These are phyloP conservation scores for Romanogobio albipinnatus DNA, from an alignment of 2,113 vertebrate species.

Conservation along the genomic window DNA sequence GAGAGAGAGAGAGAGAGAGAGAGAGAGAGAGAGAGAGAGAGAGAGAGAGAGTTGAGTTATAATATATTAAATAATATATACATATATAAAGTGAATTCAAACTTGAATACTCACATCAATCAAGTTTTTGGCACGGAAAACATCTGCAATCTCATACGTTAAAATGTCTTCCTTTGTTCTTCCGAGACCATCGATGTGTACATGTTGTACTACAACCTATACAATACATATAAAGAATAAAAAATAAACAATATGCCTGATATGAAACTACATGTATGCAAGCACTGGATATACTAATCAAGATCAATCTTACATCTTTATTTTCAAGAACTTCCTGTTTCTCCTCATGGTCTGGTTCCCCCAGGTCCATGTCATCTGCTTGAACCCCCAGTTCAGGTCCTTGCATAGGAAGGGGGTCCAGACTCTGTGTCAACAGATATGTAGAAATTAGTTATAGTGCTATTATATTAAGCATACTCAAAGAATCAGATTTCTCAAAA, in stretches of 20 bases:
- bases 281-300: neutral
- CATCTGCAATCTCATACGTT: slow-evolving; percentile 88
- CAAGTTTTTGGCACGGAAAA: slow-evolving; percentile 92
- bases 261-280: neutral
- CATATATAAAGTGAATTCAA: no score
- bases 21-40: no score
- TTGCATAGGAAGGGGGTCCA: slow-evolving; percentile 89
- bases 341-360: slow-evolving; percentile 84
- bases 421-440: slow-evolving; percentile 76
- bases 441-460: neutral
- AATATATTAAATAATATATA: no score
- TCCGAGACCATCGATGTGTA: slow-evolving; percentile 92
- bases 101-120: slow-evolving; percentile 83
- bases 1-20: no score
- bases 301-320: slow-evolving; percentile 83
- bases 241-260: neutral
- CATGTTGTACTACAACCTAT: slow-evolving; percentile 92
- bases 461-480: neutral
- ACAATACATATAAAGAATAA: slow-evolving; percentile 3
- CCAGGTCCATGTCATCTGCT: slow-evolving; percentile 86
- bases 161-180: slow-evolving; percentile 94
- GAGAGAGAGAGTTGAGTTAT: no score
- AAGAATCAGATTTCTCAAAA: neutral
- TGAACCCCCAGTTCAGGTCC: slow-evolving; percentile 88
- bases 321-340: slow-evolving; percentile 97